phyloP scores from a whole-genome alignment of 2,888 invertebrate genomes.

The Sialis lutaria region DNA sequence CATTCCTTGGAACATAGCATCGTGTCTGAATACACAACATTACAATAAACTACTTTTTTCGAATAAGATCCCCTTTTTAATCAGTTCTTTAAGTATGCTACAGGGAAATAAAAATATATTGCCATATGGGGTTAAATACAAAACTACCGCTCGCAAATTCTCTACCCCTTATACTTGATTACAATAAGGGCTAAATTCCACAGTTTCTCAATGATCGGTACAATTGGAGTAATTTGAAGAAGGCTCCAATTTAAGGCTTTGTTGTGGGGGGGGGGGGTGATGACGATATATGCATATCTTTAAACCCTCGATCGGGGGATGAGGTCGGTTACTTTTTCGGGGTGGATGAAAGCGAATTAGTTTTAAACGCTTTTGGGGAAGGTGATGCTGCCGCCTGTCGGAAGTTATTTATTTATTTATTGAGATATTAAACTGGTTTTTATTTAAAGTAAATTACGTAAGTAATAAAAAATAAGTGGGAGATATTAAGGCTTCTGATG shows the following conservation, averaged over 20 bases:
- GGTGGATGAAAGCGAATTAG: not conserved
- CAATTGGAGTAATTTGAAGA: conserved; percentile 24
- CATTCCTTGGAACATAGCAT: not conserved
- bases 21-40: not conserved
- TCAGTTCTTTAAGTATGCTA: conserved; percentile 29
- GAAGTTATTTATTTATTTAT: too few species aligned
- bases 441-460: too few species aligned
- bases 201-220: conserved; percentile 21
- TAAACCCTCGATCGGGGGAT: not conserved
- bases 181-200: too few species aligned
- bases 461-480: too few species aligned
- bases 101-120: conserved; percentile 29
- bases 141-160: not conserved
- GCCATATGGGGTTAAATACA: conserved; percentile 15
- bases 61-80: conserved; percentile 17
- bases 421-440: too few species aligned
- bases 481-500: too few species aligned
- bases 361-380: not conserved
- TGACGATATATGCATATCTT: not conserved
- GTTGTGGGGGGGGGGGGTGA: not conserved
- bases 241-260: conserved; percentile 18
- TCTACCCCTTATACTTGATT: not conserved
- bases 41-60: not conserved
- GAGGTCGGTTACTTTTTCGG: not conserved
- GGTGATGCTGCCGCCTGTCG: not conserved